Base-by-base conservation (phyloP, 2,888 invertebrate genomes). In the Drosophila infuscata region DNA sequence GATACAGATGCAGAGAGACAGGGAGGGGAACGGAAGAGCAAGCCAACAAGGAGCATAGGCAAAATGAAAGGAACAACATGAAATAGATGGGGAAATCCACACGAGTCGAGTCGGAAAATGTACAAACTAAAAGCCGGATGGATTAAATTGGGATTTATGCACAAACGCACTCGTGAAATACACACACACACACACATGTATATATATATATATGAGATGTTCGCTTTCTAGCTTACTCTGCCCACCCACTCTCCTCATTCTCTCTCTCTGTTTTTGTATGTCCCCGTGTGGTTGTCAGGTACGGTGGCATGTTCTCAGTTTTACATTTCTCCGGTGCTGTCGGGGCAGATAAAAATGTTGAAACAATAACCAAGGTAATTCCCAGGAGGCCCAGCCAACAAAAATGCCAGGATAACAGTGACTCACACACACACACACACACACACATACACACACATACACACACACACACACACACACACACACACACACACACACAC, bases 91-190 rank as follows among this genome's bases (percentile, higher is more conserved):
- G 36, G 36, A 61, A 67, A 56, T 53, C 36, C 58, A 54, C 48
- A 60, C 30, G 56, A 68, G 60, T 65, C 33, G 70, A 73, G 72
- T 57, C 58, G 38, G 62, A 70, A 82, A 74, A 76, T 83, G 74
- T 85, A 80, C 60, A 76, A 74, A 86, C 86, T 82, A 85, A 83
- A 74, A 85, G 83, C 83, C 80, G 86, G 86, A 79, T 70, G 82
- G 77, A 86, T 86, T 83, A 86, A 82, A 86, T 86, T 83, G 83
- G 83, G 81, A 82, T 83, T 86, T 82, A 82, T 86, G 81, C 81
- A 74, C 70, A 83, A 86, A 82, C 81, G 83, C 83, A 86, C 83
- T 82, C 68, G 67, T 76, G 80, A 65, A 68, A 72, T 51, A 35
- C 5, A 32, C 12, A 36, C 5, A 64, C 0, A 25, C 20, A 32